phyloP scores from a whole-genome alignment of 2,113 vertebrate species.

The Osmerus mordax region DNA sequence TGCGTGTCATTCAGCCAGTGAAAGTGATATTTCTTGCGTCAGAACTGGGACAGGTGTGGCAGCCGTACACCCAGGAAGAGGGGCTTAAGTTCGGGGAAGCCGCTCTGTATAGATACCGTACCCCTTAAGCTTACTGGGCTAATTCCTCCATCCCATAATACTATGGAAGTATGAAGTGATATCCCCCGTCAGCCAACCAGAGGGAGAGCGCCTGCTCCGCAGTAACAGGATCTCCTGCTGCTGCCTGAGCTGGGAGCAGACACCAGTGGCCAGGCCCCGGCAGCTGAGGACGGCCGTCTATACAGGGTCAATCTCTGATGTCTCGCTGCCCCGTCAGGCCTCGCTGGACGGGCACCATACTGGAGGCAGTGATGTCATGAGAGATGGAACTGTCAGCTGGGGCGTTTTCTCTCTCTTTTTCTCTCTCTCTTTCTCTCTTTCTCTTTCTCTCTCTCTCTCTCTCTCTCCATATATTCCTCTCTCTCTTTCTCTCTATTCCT shows the following conservation, averaged over 20 bases:
- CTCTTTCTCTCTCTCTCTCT: neutral
- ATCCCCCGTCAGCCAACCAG: neutral
- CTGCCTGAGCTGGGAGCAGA: slow-evolving; percentile 17
- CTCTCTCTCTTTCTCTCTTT: slow-evolving; percentile 18
- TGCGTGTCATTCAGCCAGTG: slow-evolving; percentile 18
- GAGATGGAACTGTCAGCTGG: slow-evolving; percentile 35
- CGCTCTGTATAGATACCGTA: slow-evolving; percentile 32
- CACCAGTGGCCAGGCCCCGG: slow-evolving; percentile 20
- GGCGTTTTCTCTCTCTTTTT: slow-evolving; percentile 18
- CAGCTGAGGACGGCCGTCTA: slow-evolving; percentile 34
- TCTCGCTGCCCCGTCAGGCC: neutral
- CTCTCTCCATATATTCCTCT: no score
- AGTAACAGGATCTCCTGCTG: slow-evolving; percentile 41
- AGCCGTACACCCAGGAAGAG: slow-evolving; percentile 41
- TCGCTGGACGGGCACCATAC: neutral
- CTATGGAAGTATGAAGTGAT: slow-evolving; percentile 1
- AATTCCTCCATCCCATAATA: slow-evolving; percentile 36
- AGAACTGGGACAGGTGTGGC: slow-evolving; percentile 45
- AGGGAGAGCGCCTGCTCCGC: neutral
- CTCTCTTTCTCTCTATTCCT: no score
- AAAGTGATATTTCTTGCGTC: slow-evolving; percentile 34
- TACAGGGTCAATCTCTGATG: neutral
- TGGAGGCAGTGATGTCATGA: slow-evolving; percentile 22
- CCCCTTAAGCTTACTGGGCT: slow-evolving; percentile 29
- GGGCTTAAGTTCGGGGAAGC: slow-evolving; percentile 44